These are phyloP conservation scores for Sebastes fasciatus DNA, from an alignment of 2,113 vertebrate species.

Conservation along the genomic window DNA sequence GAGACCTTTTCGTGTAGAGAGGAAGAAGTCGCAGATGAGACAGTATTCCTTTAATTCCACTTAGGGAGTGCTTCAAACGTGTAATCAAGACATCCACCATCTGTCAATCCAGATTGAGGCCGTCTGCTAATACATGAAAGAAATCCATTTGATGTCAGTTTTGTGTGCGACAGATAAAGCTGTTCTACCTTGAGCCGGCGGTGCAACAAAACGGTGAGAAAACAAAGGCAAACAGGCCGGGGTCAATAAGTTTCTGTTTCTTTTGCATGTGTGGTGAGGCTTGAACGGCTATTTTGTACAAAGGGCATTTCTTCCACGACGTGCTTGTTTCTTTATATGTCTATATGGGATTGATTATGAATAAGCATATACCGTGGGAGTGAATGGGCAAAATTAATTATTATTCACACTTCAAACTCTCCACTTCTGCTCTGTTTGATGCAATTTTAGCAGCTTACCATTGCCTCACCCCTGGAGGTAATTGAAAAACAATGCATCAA, in stretches of 20 bases:
- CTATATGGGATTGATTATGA: not conserved
- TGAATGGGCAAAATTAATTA: slow-evolving; percentile 10
- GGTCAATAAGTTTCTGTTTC: slow-evolving; percentile 20
- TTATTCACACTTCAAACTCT: slow-evolving; percentile 13
- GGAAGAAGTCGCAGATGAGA: slow-evolving; percentile 26
- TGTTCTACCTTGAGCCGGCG: slow-evolving; percentile 30
- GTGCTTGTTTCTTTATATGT: not conserved
- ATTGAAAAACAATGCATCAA: slow-evolving; percentile 63
- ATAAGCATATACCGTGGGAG: slow-evolving; percentile 5
- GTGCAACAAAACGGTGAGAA: slow-evolving; percentile 8
- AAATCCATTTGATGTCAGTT: slow-evolving; percentile 35
- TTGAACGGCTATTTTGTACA: not conserved
- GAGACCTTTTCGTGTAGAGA: slow-evolving; percentile 4
- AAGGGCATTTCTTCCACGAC: not conserved
- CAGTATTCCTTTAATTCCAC: slow-evolving; percentile 34
- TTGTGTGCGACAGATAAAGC: slow-evolving; percentile 35
- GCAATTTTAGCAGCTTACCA: slow-evolving; percentile 24
- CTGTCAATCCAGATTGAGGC: slow-evolving; percentile 45
- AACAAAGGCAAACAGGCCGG: slow-evolving; percentile 19
- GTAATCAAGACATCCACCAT: slow-evolving; percentile 39
- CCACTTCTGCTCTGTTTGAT: slow-evolving; percentile 34
- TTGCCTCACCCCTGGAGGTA: slow-evolving; percentile 50
- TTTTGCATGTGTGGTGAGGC: slow-evolving; percentile 9
- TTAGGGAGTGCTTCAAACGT: slow-evolving; percentile 40
- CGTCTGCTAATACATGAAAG: slow-evolving; percentile 42